Evolutionary conservation across 2,113 vertebrate species (phyloP).

Genomic region (Mus musculus): GRCm39 chr7:142150501-142151000

Average conservation of each 20-base stretch:
- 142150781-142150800: too few relatives aligned
- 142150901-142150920: too few relatives aligned
- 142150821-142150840: neutral
- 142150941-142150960: too few relatives aligned
- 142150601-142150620: accelerated
- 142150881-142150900: neutral
- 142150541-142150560: neutral
- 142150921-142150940: neutral
- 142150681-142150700: accelerated
- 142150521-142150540: neutral
- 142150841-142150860: neutral
- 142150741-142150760: accelerated
- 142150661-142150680: neutral
- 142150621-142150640: neutral
- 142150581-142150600: neutral
- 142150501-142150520: neutral
- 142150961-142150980: neutral
- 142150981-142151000: neutral
- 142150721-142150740: neutral
- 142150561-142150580: neutral
- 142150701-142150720: neutral
- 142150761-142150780: neutral
- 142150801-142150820: too few relatives aligned
- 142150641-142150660: too few relatives aligned
- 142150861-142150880: neutral